Percentiles rank a stretch among this genome's conserved stretches.
phyloP scores from a whole-genome alignment of 2,888 invertebrate species.

The Philhelius pedissequus region DNA sequence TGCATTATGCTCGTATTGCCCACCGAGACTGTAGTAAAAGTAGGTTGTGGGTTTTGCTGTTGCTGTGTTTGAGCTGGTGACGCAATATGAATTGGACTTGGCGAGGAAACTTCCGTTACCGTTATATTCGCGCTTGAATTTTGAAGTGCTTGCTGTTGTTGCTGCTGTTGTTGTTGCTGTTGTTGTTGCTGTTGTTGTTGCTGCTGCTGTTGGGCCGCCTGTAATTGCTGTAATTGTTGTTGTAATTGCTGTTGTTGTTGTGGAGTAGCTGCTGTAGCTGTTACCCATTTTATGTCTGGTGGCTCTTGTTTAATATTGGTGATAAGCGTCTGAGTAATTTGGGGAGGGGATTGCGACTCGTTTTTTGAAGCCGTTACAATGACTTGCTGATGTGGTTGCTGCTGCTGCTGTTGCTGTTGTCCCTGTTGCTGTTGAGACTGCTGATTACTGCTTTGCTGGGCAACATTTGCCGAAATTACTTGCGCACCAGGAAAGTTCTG shows the following conservation, averaged over 20 bases:
- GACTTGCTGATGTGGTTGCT: slow-evolving; percentile 74
- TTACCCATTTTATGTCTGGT: slow-evolving; percentile 76
- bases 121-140: slow-evolving; percentile 31
- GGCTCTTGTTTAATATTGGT: slow-evolving; percentile 77
- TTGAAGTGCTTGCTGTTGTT: slow-evolving; percentile 51
- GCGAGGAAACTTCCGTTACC: slow-evolving; percentile 59
- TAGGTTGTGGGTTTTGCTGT: slow-evolving; percentile 38
- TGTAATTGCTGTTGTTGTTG: slow-evolving; percentile 76
- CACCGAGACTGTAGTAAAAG: slow-evolving; percentile 61
- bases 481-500: slow-evolving; percentile 58
- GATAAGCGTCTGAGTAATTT: slow-evolving; percentile 73
- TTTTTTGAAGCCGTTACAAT: slow-evolving; percentile 74
- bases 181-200: slow-evolving; percentile 55
- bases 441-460: slow-evolving; percentile 69
- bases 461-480: slow-evolving; percentile 48
- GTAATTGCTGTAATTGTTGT: slow-evolving; percentile 74
- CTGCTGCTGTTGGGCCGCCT: slow-evolving; percentile 59
- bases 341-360: slow-evolving; percentile 77
- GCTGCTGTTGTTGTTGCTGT: slow-evolving; percentile 65
- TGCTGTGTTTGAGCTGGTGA: slow-evolving; percentile 56
- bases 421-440: slow-evolving; percentile 72
- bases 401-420: slow-evolving; percentile 72
- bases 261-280: slow-evolving; percentile 73
- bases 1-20: slow-evolving; percentile 60
- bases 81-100: slow-evolving; percentile 58